A percentile compares a stretch with the other conserved stretches of the same genome.
phyloP scores from a whole-genome alignment of 2,113 vertebrate genomes.

The Phaetusa simplex region DNA sequence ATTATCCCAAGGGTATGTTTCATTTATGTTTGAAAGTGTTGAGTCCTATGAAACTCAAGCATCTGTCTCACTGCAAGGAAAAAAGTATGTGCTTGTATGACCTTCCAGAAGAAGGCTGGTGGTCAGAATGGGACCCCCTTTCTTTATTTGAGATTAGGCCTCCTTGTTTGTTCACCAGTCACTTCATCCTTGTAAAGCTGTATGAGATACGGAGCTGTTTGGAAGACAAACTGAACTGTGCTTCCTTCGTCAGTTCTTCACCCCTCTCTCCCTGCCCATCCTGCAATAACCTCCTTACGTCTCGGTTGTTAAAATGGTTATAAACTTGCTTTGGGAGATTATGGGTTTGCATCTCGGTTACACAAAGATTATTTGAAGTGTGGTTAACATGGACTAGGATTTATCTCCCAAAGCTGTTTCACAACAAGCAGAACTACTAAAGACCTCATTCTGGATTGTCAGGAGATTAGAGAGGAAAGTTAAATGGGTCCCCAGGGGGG shows the following conservation, averaged over 20 bases:
- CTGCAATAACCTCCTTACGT: slow-evolving; percentile 50
- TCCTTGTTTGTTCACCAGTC: slow-evolving; percentile 48
- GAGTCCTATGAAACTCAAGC: not conserved
- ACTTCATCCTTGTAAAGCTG: slow-evolving; percentile 61
- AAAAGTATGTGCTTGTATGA: not conserved
- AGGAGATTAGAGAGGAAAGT: slow-evolving; percentile 71
- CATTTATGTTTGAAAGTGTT: not conserved
- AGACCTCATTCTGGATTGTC: slow-evolving; percentile 48
- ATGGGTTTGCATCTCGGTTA: slow-evolving; percentile 53
- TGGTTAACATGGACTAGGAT: slow-evolving; percentile 66
- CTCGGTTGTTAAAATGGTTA: slow-evolving; percentile 49
- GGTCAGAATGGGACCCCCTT: not conserved
- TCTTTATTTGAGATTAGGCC: slow-evolving; percentile 6
- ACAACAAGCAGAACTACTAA: slow-evolving; percentile 59
- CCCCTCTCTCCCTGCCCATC: slow-evolving; percentile 47
- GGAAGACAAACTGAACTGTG: slow-evolving; percentile 56
- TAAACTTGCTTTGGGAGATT: slow-evolving; percentile 45
- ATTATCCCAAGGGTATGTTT: not conserved
- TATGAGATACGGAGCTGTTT: slow-evolving; percentile 56
- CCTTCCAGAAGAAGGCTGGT: slow-evolving; percentile 40
- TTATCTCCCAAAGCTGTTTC: slow-evolving; percentile 66
- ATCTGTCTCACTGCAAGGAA: not conserved
- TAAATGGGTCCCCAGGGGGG: slow-evolving; percentile 44
- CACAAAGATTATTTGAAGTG: slow-evolving; percentile 69
- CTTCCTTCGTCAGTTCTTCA: slow-evolving; percentile 61